These are phyloP conservation scores for Hypothenemus hampei DNA, from an alignment of 1,140 invertebrate species.

Conservation along the genomic window DNA sequence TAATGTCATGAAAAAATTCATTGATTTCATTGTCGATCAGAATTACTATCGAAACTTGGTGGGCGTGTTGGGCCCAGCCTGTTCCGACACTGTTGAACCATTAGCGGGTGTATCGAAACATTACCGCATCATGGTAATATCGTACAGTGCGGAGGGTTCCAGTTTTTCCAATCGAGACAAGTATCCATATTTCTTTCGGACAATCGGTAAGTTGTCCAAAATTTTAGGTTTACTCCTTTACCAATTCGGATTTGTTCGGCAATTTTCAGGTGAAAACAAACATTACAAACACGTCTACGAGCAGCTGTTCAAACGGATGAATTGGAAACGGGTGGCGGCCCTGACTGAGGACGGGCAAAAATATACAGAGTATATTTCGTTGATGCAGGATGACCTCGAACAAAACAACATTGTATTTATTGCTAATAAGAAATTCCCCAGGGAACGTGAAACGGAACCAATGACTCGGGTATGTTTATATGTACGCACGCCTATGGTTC, in stretches of 20 bases:
- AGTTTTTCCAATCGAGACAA: conserved; percentile 62
- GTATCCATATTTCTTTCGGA: conserved; percentile 80
- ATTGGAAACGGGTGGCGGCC: conserved; percentile 67
- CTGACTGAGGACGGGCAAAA: conserved; percentile 76
- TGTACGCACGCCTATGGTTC: background rate
- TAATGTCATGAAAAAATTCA: conserved; percentile 73
- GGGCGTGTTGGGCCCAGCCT: conserved; percentile 78
- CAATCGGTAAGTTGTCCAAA: conserved; percentile 49
- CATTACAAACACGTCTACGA: conserved; percentile 70
- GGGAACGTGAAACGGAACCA: conserved; percentile 42
- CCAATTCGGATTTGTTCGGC: background rate
- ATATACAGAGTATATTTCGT: conserved; percentile 73
- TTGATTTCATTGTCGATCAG: conserved; percentile 61
- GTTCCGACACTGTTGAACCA: conserved; percentile 79
- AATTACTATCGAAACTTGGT: conserved; percentile 53
- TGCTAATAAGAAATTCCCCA: conserved; percentile 66
- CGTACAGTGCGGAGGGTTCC: conserved; percentile 75
- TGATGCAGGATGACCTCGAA: conserved; percentile 61
- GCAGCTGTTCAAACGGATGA: conserved; percentile 58
- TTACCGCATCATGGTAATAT: conserved; percentile 71
- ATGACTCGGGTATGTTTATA: conserved; percentile 39
- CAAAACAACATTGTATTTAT: conserved; percentile 61
- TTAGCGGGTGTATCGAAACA: conserved; percentile 75
- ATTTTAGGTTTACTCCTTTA: background rate
- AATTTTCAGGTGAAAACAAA: conserved; percentile 61